Percentiles rank a stretch among this genome's conserved stretches.
These are phyloP conservation scores for Muntiacus muntjak DNA, from an alignment of 2,113 vertebrate species.

Conservation along the genomic window DNA sequence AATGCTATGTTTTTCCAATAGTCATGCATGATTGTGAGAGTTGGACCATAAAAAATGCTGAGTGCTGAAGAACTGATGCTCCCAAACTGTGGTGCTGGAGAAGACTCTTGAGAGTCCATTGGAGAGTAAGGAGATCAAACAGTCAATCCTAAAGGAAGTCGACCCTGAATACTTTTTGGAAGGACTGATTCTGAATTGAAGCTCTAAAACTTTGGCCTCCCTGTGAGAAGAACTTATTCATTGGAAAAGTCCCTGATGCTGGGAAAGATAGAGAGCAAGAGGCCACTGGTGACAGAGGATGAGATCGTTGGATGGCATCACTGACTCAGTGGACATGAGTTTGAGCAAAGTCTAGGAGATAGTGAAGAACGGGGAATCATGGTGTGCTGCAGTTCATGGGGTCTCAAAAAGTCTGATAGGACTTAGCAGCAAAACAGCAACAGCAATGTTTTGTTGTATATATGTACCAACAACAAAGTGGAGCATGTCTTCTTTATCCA, in stretches of 20 bases:
- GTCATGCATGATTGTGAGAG: background rate
- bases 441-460: background rate
- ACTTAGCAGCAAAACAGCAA: too few relatives aligned
- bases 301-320: background rate
- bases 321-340: background rate
- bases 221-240: background rate
- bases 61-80: background rate
- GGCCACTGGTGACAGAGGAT: background rate
- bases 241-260: background rate
- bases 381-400: rapidly evolving
- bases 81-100: background rate
- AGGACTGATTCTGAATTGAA: background rate
- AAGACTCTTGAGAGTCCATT: background rate
- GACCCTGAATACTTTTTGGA: background rate
- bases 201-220: background rate
- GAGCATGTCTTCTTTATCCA: background rate
- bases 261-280: background rate
- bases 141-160: background rate
- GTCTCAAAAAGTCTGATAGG: background rate
- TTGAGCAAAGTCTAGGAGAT: background rate
- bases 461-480: background rate
- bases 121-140: background rate
- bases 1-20: background rate
- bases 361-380: background rate
- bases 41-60: background rate